Conservation (phyloP, 92 coral and sea anemone genomes). For the Epizoanthus fatuus region DNA sequence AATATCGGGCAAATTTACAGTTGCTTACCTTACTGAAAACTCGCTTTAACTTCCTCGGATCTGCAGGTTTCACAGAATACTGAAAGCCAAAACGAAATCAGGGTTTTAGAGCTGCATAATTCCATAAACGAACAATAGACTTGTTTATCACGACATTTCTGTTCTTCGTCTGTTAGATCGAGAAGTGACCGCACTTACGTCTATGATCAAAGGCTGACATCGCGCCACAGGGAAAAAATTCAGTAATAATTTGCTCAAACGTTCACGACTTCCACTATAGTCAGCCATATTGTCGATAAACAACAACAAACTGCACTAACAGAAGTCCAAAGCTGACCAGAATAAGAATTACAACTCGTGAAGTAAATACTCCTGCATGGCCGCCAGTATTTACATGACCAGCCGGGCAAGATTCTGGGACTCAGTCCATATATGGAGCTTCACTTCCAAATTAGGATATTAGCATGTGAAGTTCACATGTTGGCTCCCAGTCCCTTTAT, state of each 20-base stretch:
- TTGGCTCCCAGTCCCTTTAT: slow-evolving; percentile 7
- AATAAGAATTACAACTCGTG: slow-evolving; percentile 6
- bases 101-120: not conserved
- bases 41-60: slow-evolving; percentile 74
- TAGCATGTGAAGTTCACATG: slow-evolving; percentile 36
- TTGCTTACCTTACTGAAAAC: slow-evolving; percentile 91
- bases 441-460: slow-evolving; percentile 28
- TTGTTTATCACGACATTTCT: too few relatives aligned
- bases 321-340: slow-evolving; percentile 22
- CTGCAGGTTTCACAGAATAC: slow-evolving; percentile 93
- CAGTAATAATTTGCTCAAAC: slow-evolving; percentile 23
- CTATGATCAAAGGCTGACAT: slow-evolving; percentile 61
- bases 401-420: slow-evolving; percentile 17
- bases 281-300: slow-evolving; percentile 24
- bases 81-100: slow-evolving; percentile 37
- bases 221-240: slow-evolving; percentile 55
- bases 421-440: slow-evolving; percentile 30
- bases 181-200: slow-evolving; percentile 41
- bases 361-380: not conserved
- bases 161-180: too few relatives aligned
- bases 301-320: slow-evolving; percentile 2
- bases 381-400: slow-evolving; percentile 23
- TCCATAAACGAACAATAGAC: too few relatives aligned
- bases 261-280: slow-evolving; percentile 4
- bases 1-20: not conserved